Base-by-base conservation (phyloP, 1,140 invertebrate genomes). In the Anagrus nilaparvatae region DNA sequence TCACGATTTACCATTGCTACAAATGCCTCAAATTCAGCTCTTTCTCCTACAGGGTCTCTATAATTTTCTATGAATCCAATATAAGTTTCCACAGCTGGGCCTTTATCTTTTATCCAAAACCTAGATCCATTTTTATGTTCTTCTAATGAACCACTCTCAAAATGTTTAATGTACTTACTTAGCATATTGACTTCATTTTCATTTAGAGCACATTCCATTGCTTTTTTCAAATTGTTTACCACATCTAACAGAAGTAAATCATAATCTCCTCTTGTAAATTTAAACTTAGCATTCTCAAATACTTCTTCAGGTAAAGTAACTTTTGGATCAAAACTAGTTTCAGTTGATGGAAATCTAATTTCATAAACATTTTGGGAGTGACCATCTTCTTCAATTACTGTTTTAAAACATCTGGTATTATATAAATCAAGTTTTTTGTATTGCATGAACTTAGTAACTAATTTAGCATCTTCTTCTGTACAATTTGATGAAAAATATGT, bases 1-100 rank as follows among this genome's bases (percentile, higher is more conserved):
- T 84, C 79, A 55, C 90, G 92, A 63, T 97, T 95, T 0, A 97
- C 93, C 68, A 92, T 83, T 1, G 93, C 87, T 1, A 95, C 92
- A 69, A 97, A 97, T 4, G 90, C 91, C 74, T 97, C 93, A 65
- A 94, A 97, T 69, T 97, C 93, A n/a, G 84, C 91, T 33, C 92
- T 71, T 43, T 87, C 80, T 25, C 93, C 92, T 46, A 81, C 86
- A 3, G 94, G 94, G 71, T 97, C 94, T 48, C 87, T 74, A 56
- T 95, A 96, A 0, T 82, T 92, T 67, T 96, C 91, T 55, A 96
- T 96, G 58, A 96, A 96, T 18, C 92, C 92, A 63, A 94, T 91
- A 55, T 95, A 93, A 65, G 81, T 88, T 74, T 96, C 91, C 56
- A 96, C 82, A 39, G 85, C 80, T 12, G 91, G 92, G 43, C 83